Evolutionary conservation across 2,113 vertebrate species (phyloP).

Genomic region (Pelecanoides urinatrix): DNA sequence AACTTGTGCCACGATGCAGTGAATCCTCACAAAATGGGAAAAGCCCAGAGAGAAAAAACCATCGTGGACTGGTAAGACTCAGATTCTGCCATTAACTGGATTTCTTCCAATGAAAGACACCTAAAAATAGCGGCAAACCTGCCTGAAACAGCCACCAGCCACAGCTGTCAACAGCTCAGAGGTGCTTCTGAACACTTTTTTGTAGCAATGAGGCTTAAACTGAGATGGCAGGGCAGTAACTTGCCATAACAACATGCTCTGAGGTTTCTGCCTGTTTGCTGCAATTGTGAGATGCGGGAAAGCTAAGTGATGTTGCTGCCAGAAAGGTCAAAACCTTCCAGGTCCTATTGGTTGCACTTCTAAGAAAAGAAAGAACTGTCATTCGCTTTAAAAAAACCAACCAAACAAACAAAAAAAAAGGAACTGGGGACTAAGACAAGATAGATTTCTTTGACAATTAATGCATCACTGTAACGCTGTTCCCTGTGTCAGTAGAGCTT

Average conservation of each 20-base stretch:
- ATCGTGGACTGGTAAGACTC: background rate
- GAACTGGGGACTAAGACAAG: background rate
- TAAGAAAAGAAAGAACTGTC: background rate
- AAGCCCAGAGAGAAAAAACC: background rate
- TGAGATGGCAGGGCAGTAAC: background rate
- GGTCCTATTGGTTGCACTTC: background rate
- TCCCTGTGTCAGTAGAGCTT: background rate
- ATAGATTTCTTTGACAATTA: background rate
- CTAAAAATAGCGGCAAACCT: background rate
- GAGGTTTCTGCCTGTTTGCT: background rate
- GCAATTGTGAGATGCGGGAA: background rate
- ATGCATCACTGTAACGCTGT: background rate
- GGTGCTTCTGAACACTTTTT: background rate
- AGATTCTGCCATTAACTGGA: background rate
- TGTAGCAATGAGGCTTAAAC: background rate
- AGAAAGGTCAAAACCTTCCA: background rate
- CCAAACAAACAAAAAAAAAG: background rate
- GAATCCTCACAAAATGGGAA: background rate
- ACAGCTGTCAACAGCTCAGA: background rate
- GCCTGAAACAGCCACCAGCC: background rate
- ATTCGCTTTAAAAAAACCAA: background rate
- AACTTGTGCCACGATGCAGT: background rate
- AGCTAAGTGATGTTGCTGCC: background rate
- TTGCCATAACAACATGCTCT: rapidly evolving
- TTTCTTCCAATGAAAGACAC: background rate